Evolutionary conservation across 2,797 vertebrate genomes (phyloP).

Genomic region (Liasis olivaceus): DNA sequence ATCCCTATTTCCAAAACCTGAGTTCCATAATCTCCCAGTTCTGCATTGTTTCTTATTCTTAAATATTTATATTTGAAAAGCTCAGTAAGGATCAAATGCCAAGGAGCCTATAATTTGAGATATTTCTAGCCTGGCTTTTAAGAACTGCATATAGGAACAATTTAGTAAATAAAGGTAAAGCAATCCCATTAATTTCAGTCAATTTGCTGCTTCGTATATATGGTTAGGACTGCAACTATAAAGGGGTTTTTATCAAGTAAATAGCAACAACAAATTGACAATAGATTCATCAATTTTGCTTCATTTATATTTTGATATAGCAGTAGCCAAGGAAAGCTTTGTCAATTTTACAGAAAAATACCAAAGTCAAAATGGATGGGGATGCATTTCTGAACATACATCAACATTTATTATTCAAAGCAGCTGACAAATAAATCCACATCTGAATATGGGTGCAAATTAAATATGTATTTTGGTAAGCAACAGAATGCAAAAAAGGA

Average conservation of each 20-base stretch:
- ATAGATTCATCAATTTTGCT: not conserved
- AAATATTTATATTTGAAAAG: not conserved
- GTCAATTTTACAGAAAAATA: not conserved
- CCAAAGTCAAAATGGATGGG: not conserved
- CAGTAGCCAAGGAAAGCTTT: not conserved
- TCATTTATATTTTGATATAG: conserved; percentile 2
- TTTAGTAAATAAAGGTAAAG: not conserved
- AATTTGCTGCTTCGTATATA: not conserved
- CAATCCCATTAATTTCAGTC: not conserved
- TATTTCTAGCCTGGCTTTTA: not conserved
- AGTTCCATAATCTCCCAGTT: not conserved
- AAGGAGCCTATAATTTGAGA: not conserved
- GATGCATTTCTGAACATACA: not conserved
- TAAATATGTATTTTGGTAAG: not conserved
- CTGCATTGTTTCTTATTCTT: not conserved
- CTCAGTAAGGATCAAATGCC: not conserved
- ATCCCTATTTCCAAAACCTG: not conserved
- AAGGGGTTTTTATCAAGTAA: not conserved
- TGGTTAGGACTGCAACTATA: not conserved
- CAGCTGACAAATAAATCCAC: not conserved
- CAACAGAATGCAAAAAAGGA: not conserved
- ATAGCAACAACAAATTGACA: not conserved
- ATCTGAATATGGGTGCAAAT: not conserved
- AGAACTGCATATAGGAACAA: not conserved
- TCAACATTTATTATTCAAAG: conserved; percentile 4